Base-by-base conservation (phyloP, 2,888 invertebrate genomes). In the Yponomeuta evonymella region DNA sequence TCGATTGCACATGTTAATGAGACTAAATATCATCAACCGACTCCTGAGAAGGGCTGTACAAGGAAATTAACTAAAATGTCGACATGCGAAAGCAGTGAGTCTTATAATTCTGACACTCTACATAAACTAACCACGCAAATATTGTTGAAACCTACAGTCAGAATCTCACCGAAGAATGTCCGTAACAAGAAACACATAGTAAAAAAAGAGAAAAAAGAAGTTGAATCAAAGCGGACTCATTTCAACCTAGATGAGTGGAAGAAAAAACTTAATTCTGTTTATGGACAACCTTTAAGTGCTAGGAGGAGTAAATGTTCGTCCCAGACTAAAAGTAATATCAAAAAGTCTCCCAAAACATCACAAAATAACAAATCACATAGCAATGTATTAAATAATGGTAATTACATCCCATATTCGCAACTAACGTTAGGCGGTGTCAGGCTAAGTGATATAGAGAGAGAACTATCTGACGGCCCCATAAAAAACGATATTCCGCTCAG, bases 351-450 rank as follows among this genome's bases (percentile, higher is more conserved):
- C 51, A 69, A 51, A 74, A 75, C 51, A 15, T 4, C 15, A 1
- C 51, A 58, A 76, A 74, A 67, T 69, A 23, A 15, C 29, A 48
- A 65, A 71, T 67, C 5, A 48, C 43, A 23, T 68, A 66, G 70
- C 12, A 74, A 72, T 48, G 36, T 71, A 1, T 75, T 84, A 33
- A 89, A 88, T 73, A 88, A 87, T 73, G 73, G 79, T 15, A 87
- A 89, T 69, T 93, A 93, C 75, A 90, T 93, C 76, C 93, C 93
- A 1, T 93, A 93, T 79, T 85, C 90, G 12, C 83, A 89, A 76
- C 79, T 93, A 72, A 93, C 92, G 23, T 74, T 93, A 74, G 93
- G 93, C 30, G 93, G 92, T 69, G 88, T 84, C 11, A 83, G 78
- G 75, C 84, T 84, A 2, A 87, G 88, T 76, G 91, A 92, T 71